Conservation (phyloP, 2,113 vertebrate genomes). For the Ramphastos sulfuratus region DNA sequence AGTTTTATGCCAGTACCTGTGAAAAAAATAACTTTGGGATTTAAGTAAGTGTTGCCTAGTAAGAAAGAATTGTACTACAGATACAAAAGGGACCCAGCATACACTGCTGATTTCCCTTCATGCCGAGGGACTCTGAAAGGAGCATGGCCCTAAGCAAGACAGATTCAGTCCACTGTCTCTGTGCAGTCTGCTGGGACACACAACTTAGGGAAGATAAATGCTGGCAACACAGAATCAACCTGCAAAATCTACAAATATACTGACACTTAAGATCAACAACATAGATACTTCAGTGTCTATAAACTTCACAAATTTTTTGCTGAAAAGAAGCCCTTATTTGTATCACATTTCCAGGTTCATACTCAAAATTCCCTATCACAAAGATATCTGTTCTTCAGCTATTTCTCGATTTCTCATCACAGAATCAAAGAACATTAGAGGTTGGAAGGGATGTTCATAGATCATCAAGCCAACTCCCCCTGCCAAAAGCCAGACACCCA, state of each 20-base stretch:
- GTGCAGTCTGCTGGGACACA: background rate
- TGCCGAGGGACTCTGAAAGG: background rate
- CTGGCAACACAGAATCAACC: background rate
- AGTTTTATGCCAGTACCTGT: background rate
- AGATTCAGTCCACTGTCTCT: background rate
- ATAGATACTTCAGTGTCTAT: background rate
- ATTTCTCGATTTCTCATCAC: background rate
- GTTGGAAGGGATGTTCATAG: too few species aligned
- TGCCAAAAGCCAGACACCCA: too few species aligned
- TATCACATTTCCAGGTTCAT: background rate
- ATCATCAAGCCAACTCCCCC: too few species aligned
- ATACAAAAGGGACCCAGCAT: background rate
- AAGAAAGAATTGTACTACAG: background rate
- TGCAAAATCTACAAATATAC: background rate
- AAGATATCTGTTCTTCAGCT: background rate
- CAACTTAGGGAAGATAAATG: background rate
- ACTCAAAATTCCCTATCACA: background rate
- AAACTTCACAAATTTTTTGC: background rate
- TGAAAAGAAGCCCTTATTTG: fast-evolving
- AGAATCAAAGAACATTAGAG: too few species aligned
- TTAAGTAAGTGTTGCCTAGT: background rate
- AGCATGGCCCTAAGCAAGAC: background rate
- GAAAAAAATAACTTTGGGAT: background rate
- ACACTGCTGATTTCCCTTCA: background rate
- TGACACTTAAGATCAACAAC: fast-evolving